Evolutionary conservation across 35 echinoderm and acorn worm genomes (phyloP).

Genomic region (Ophioderma brevispina): DNA sequence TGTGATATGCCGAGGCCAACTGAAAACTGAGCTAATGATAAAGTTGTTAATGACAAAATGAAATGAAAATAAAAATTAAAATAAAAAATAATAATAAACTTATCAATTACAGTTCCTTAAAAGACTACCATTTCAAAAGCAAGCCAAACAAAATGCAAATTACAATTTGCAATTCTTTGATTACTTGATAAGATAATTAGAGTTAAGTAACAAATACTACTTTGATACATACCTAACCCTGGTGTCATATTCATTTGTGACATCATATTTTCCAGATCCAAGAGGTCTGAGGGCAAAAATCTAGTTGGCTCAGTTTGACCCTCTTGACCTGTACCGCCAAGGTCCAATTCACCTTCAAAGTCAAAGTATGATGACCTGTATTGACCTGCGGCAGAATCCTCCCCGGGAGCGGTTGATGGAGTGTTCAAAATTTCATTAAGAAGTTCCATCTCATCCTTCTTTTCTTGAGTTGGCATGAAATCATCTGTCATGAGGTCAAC

Average conservation of each 20-base stretch:
- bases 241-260: constrained; percentile 22
- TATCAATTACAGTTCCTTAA: too few species aligned
- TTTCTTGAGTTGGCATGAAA: constrained; percentile 24
- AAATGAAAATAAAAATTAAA: too few species aligned
- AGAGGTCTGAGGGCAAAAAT: constrained; percentile 84
- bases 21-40: too few species aligned
- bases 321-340: not conserved
- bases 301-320: constrained; percentile 23
- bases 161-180: too few species aligned
- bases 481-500: constrained; percentile 84
- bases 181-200: too few species aligned
- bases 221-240: not conserved
- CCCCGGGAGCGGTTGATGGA: constrained; percentile 63
- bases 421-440: constrained; percentile 95
- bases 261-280: constrained; percentile 73
- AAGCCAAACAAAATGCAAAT: too few species aligned
- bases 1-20: too few species aligned
- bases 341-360: constrained; percentile 31
- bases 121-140: too few species aligned
- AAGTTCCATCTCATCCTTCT: constrained; percentile 82
- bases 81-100: too few species aligned
- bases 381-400: not conserved
- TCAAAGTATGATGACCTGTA: constrained; percentile 26
- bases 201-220: too few species aligned
- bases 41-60: too few species aligned